Evolutionary conservation across 2,113 vertebrate species (phyloP).

Genomic region (Nematolebias whitei): DNA sequence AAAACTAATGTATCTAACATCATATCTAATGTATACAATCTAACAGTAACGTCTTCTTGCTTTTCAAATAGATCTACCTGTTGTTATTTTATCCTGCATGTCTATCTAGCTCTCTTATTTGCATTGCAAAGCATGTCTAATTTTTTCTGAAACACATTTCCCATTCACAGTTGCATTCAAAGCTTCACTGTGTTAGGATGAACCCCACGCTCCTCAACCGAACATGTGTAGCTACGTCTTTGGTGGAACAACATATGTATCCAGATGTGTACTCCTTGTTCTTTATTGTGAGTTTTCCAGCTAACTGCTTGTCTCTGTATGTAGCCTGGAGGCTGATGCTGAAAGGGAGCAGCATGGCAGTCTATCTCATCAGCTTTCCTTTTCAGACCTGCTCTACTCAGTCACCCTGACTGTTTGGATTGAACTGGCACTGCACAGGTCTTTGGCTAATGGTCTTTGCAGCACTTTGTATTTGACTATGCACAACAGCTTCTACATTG

Average conservation of each 20-base stretch:
- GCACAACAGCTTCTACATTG: constrained; percentile 89
- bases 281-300: constrained; percentile 84
- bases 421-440: constrained; percentile 2
- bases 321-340: constrained; percentile 83
- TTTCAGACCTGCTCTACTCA: constrained; percentile 86
- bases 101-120: neutral
- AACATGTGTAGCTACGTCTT: neutral
- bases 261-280: constrained; percentile 81
- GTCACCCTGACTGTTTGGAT: constrained; percentile 66
- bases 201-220: neutral
- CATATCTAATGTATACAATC: no score
- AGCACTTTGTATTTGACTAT: constrained; percentile 82
- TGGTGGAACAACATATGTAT: constrained; percentile 59
- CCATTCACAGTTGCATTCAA: neutral
- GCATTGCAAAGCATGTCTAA: neutral
- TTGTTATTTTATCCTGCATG: neutral
- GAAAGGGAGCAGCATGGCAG: constrained; percentile 82
- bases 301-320: constrained; percentile 86
- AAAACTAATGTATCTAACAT: neutral
- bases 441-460: constrained; percentile 4
- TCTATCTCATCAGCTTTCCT: constrained; percentile 85
- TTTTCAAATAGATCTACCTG: neutral
- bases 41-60: no score
- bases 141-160: neutral
- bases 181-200: constrained; percentile 5